phyloP scores from a whole-genome alignment of 2,888 invertebrate species.

The Acanthosepion esculentum region DNA sequence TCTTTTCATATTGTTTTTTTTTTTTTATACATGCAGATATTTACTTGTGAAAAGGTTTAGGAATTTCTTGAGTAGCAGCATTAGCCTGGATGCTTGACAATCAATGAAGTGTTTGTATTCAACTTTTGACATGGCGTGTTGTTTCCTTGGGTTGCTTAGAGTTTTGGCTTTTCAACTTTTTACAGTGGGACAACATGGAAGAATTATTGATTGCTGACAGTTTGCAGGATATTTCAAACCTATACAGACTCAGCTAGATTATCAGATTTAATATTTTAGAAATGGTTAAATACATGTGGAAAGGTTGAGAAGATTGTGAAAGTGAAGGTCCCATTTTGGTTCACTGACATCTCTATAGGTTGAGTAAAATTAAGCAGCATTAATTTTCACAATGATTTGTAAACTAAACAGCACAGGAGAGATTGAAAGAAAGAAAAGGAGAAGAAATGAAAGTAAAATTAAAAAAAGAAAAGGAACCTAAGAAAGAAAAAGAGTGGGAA shows the following conservation, averaged over 20 bases:
- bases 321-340: neutral
- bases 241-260: neutral
- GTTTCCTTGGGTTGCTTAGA: neutral
- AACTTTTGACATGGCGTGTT: constrained; percentile 8
- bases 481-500: no score
- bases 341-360: neutral
- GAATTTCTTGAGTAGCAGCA: neutral
- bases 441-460: no score
- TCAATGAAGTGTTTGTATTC: neutral
- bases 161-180: neutral
- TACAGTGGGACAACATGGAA: neutral
- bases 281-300: neutral
- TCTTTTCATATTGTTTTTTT: neutral
- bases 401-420: no score
- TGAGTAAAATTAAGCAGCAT: neutral
- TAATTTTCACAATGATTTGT: neutral
- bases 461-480: no score
- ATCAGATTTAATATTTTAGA: neutral
- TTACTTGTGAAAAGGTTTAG: neutral
- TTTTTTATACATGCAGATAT: neutral
- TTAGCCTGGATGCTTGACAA: constrained; percentile 17
- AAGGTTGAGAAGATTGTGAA: neutral
- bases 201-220: neutral
- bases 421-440: no score
- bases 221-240: neutral